Evolutionary conservation across 2,888 invertebrate species (phyloP), one percentile per base, ranked within the genome.

Genomic region (Lottia scabra): DNA sequence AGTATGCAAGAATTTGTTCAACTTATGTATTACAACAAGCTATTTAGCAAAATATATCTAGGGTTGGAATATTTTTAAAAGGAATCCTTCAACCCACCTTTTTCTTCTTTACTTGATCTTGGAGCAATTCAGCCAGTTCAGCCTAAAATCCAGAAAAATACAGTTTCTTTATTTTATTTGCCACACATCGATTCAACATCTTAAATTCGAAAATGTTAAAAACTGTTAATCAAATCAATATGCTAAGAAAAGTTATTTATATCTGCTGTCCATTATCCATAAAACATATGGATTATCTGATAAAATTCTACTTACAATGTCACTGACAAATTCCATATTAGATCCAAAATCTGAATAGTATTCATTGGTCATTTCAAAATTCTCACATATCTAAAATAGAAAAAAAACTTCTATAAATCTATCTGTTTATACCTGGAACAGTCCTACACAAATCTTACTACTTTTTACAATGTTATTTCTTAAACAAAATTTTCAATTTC

Each of bases 101-200:
- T 77, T 85, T 85, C 80, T 87, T 88, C 75, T 86, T 86, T 26
- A 88, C 82, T 48, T 85, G 81, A 72, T 88, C 87, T 65, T 81
- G 82, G 48, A 88, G 70, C 3, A 88, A 76, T 56, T 81, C 82
- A 68, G 87, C 87, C 15, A 88, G 78, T 70, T 88, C 87, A 72
- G 75, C 78, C 88, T 88, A 79, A 2, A 78, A 77, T 16, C 16
- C 30, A 73, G 68, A 76, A 16, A 73, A 16, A 48, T 30, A 30
- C 30, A n/a, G n/a, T n/a, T n/a, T n/a, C 30, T 30, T 30, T 30
- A 30, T 30, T 30, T 30, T n/a, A n/a, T n/a, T n/a, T n/a, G n/a
- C n/a, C n/a, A n/a, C n/a, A n/a, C n/a, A n/a, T n/a, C n/a, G n/a
- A n/a, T n/a, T n/a, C n/a, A n/a, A n/a, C n/a, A n/a, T n/a, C n/a